Evolutionary conservation across 2,888 invertebrate species (phyloP).

Genomic region (Chaetoderma sp.): DNA sequence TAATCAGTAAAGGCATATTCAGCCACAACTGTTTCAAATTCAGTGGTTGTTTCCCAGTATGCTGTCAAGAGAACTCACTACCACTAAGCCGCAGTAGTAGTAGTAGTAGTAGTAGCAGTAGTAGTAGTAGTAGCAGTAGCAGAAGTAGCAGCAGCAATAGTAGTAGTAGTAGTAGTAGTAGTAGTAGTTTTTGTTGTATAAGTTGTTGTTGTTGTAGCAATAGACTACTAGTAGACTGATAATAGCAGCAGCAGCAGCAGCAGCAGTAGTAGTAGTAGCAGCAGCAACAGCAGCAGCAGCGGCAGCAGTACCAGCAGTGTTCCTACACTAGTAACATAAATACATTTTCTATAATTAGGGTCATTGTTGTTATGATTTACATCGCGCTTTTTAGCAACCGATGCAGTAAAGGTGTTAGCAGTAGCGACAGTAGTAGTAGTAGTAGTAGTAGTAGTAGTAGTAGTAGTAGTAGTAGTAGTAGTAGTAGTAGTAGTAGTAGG

Average conservation of each 20-base stretch:
- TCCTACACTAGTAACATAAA: not conserved
- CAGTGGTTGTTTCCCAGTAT: no score
- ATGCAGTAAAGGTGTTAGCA: not conserved
- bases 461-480: not conserved
- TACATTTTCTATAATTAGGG: not conserved
- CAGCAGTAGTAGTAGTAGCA: no score
- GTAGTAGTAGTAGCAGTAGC: no score
- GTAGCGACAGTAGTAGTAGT: no score
- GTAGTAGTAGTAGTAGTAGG: no score
- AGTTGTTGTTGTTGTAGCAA: not conserved
- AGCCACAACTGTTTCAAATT: no score
- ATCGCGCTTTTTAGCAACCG: not conserved
- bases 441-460: not conserved
- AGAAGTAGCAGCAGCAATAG: not conserved
- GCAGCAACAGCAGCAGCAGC: not conserved
- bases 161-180: no score
- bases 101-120: no score
- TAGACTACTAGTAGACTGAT: not conserved
- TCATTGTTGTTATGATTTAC: not conserved
- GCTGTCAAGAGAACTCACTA: no score
- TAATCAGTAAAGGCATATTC: no score
- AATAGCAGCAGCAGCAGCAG: not conserved
- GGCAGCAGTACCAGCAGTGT: no score
- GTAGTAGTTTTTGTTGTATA: not conserved
- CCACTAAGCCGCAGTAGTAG: no score